Evolutionary conservation across 2,888 invertebrate species (phyloP).

Genomic region (Mellilla xanthometata): DNA sequence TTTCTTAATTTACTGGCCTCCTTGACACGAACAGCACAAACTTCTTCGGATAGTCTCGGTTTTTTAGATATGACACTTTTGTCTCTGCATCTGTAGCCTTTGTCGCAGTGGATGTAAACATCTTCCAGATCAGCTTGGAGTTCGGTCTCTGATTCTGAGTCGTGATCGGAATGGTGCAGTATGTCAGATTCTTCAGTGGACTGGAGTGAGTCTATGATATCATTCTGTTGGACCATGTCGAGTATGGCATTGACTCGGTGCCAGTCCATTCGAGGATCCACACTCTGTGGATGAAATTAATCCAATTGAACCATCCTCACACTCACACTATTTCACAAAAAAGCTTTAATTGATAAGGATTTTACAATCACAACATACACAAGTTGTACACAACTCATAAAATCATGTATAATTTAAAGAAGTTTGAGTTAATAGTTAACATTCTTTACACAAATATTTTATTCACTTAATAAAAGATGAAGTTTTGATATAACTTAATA

Average conservation of each 20-base stretch:
- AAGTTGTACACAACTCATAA: no score
- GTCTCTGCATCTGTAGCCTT: slow-evolving; percentile 61
- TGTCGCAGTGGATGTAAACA: slow-evolving; percentile 51
- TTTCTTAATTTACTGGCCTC: slow-evolving; percentile 46
- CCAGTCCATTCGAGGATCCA: slow-evolving; percentile 79
- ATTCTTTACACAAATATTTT: no score
- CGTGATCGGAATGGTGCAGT: slow-evolving; percentile 65
- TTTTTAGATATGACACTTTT: slow-evolving; percentile 49
- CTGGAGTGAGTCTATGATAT: slow-evolving; percentile 70
- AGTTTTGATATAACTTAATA: no score
- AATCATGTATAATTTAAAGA: no score
- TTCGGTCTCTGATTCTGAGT: slow-evolving; percentile 67
- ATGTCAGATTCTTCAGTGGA: slow-evolving; percentile 65
- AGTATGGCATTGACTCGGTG: slow-evolving; percentile 75
- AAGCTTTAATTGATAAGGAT: no score
- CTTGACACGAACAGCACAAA: slow-evolving; percentile 23
- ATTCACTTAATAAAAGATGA: no score
- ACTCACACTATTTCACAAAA: slow-evolving; percentile 21
- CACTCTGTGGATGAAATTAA: slow-evolving; percentile 78
- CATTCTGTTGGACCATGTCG: slow-evolving; percentile 71
- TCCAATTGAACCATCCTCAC: slow-evolving; percentile 68
- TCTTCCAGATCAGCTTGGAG: slow-evolving; percentile 53
- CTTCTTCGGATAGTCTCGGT: slow-evolving; percentile 30
- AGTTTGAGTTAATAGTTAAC: no score
- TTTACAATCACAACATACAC: no score